Evolutionary conservation across 2,113 vertebrate species (phyloP), one percentile per base, ranked within the genome.

Genomic region (Rhinogobius similis): DNA sequence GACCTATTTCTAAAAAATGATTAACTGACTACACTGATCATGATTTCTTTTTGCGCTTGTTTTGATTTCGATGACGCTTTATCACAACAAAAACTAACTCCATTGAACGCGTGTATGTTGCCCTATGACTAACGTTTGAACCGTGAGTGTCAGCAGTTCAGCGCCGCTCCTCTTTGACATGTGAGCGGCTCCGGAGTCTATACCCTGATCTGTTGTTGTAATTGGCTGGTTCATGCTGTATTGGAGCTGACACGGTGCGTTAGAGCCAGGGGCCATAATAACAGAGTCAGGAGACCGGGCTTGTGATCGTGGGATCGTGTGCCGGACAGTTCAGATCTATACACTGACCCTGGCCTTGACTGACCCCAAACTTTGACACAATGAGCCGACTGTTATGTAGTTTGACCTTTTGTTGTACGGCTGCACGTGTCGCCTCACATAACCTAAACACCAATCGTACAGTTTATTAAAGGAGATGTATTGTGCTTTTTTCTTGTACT

Each of bases 321-420:
- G 59, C 62, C 43, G 79, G 84, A 78, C 83, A 73, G 81, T 77
- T 58, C 23, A 16, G 41, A 76, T 67, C 64, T 44, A 52, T 21
- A 69, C 43, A 70, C 32, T 63, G 27, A n/a, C 26, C 32, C 32
- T 36, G 43, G 67, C 65, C 1, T 56, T 36, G 24, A 53, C 13
- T 63, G 64, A 58, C 76, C 61, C 46, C 3, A 21, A 10, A 5
- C 29, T 32, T 36, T 36, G 43, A 16, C 5, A 46, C 16, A 5
- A 46, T 20, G 43, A 20, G 16, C 43, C 14, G 32, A 14, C 16
- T 20, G 44, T n/a, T n/a, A 10, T n/a, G n/a, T 0, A 50, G 46
- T 24, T 24, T 55, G n/a, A 24, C 10, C 50, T 53, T 53, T 18
- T 26, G 11, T 50, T 50, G 20, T 21, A n/a, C 46, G 21, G 20